Base-by-base conservation (phyloP, 2,888 invertebrate species). In the Mamestra brassicae region DNA sequence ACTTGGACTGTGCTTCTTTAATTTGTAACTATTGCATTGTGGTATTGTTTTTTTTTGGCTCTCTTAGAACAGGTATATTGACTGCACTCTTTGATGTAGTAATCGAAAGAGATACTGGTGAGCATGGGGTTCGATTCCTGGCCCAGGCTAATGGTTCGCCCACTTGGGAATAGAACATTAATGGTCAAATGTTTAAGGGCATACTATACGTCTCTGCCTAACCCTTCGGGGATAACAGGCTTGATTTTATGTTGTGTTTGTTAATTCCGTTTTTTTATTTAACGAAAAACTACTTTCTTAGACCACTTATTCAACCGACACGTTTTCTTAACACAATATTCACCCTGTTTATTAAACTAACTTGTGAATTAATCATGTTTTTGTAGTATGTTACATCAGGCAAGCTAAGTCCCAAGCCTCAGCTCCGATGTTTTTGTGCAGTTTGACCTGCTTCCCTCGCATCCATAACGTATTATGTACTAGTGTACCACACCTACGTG, bases 361-460 rank as follows among this genome's bases (percentile, higher is more conserved):
- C n/a, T 45, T 1, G 50, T 82, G 61, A 81, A 66, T 78, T 61
- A 66, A 78, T 78, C 77, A 76, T 13, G 77, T 82, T 76, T 76
- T 76, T 78, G n/a, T 65, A 0, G 10, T 0, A 7, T 42, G 17
- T 78, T 82, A 82, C 77, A 61, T 78, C 42, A 78, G 26, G 0
- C 50, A 13, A 58, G 68, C 15, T 47, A 17, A 34, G 50, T 81
- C 58, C 34, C 58, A 47, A 58, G 82, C 50, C 55, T 47, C 36
- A 13, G n/a, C 57, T 6, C 5, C 6, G 36, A 55, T 3, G 74
- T 84, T 80, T 80, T 80, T 80, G 65, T 54, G 8, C 10, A 26
- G 57, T 55, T 26, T 68, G 73, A 84, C 80, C 80, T 6, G 74
- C 80, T 84, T 84, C 69, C 52, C 84, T 80, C 45, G 36, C 50